Base-by-base conservation (phyloP, 1,140 invertebrate genomes). In the Lucilia sericata region DNA sequence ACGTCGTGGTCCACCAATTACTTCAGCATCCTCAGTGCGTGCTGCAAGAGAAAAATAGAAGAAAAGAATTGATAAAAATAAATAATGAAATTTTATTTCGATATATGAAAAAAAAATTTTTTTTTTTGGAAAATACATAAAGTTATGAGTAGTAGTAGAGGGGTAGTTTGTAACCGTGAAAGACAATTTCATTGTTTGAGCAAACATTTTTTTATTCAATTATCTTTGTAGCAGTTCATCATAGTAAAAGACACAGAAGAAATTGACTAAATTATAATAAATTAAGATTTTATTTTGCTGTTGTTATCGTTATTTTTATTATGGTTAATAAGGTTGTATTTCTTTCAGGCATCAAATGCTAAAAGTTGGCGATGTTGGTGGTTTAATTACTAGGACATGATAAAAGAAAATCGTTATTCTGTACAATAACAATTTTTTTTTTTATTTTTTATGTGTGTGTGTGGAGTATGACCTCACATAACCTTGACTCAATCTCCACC, bases 11-110 rank as follows among this genome's bases (percentile, higher is more conserved):
- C 86, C 86, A 17, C 84, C 74, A 86, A 90, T 86, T 65, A 89
- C 86, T 83, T 90, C 89, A 51, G 85, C 88, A 86, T 90, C 89
- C 74, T 90, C 5, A 88, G 88, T 86, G 74, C 86, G 85, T 60
- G 89, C 89, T 90, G 84, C 9, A 88, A 88, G 17, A 17, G 17
- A 34, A 83, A 85, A 60, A 14, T 36, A 21, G 74, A 82, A 83
- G 19, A 82, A 47, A 80, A 49, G 55, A 70, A 84, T 84, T 30
- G 74, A 75, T 14, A 30, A 75, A 34, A 30, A 30, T 30, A 75
- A 36, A 34, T 19, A 34, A 65, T n/a, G 13, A 74, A 47, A 36
- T 74, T 83, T 83, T 83, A 83, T 60, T 83, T 82, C 30, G 47
- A 14, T 55, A 25, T 17, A 82, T n/a, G 80, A 42, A 36, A 36